Conservation (phyloP, 2,888 invertebrate genomes). For the Beris morrisii region DNA sequence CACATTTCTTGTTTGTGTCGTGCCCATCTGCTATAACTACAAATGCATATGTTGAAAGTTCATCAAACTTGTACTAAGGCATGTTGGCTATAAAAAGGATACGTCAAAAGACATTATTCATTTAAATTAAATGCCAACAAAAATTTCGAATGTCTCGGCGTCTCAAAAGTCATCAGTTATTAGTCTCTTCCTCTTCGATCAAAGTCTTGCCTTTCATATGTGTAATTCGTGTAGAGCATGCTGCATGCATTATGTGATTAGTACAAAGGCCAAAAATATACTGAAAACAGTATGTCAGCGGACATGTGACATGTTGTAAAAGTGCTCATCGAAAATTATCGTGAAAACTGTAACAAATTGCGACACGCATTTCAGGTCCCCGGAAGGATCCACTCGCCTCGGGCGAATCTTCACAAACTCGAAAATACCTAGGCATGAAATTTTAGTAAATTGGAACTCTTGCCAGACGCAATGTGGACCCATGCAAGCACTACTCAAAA, state of each 20-base stretch:
- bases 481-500: background rate
- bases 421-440: slow-evolving; percentile 15
- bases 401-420: background rate
- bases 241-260: too few species aligned
- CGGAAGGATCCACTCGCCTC: slow-evolving; percentile 21
- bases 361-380: slow-evolving; percentile 41
- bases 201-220: too few species aligned
- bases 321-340: slow-evolving; percentile 41
- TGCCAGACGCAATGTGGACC: too few species aligned
- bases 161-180: slow-evolving; percentile 25
- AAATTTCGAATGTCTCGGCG: slow-evolving; percentile 24
- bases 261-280: slow-evolving; percentile 6
- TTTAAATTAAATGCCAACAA: slow-evolving; percentile 26
- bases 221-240: background rate
- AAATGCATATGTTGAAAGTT: too few species aligned
- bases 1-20: too few species aligned
- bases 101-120: slow-evolving; percentile 29
- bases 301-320: slow-evolving; percentile 34
- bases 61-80: slow-evolving; percentile 8
- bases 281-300: slow-evolving; percentile 8
- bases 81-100: slow-evolving; percentile 28
- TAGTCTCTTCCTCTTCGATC: slow-evolving; percentile 27
- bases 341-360: slow-evolving; percentile 42
- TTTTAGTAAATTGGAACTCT: slow-evolving; percentile 12
- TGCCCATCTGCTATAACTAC: too few species aligned